A percentile compares a stretch with the other conserved stretches of the same genome.
These are phyloP conservation scores for Trichoplusia ni DNA, from an alignment of 1,140 invertebrate species.

Conservation along the genomic window DNA sequence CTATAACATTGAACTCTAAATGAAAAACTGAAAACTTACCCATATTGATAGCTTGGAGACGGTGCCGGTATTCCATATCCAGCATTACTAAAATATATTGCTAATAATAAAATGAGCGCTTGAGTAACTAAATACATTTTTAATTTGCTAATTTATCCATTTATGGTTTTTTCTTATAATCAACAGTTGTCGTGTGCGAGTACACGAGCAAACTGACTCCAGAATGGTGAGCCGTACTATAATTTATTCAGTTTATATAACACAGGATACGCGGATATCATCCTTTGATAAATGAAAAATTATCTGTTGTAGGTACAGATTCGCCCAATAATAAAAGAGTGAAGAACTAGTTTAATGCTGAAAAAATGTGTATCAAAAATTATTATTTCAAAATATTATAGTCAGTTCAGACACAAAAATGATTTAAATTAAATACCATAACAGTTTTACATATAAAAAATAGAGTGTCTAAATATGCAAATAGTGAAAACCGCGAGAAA, in stretches of 20 bases:
- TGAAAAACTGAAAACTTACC: constrained; percentile 47
- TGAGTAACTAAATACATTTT: constrained; percentile 58
- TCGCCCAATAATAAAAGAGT: constrained; percentile 22
- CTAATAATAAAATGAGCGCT: constrained; percentile 54
- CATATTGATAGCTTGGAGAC: constrained; percentile 31
- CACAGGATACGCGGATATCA: constrained; percentile 58
- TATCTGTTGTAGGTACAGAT: constrained; percentile 55
- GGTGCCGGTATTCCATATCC: constrained; percentile 44
- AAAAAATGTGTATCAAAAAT: background rate
- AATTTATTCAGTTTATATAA: constrained; percentile 52
- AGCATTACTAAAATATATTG: constrained; percentile 49
- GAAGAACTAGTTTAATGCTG: constrained; percentile 10
- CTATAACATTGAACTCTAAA: too few relatives aligned
- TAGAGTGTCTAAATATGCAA: too few relatives aligned
- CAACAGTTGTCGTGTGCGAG: constrained; percentile 49
- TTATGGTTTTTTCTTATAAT: constrained; percentile 14
- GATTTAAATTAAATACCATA: too few relatives aligned
- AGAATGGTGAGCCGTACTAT: constrained; percentile 39
- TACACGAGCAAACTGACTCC: constrained; percentile 57
- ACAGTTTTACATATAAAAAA: too few relatives aligned
- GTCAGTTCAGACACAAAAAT: background rate
- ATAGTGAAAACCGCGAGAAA: too few relatives aligned
- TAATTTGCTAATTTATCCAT: constrained; percentile 30
- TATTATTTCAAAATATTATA: background rate
- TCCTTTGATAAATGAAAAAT: constrained; percentile 58